phyloP scores from a whole-genome alignment of 2,797 vertebrate genomes.

The Nasua narica region DNA sequence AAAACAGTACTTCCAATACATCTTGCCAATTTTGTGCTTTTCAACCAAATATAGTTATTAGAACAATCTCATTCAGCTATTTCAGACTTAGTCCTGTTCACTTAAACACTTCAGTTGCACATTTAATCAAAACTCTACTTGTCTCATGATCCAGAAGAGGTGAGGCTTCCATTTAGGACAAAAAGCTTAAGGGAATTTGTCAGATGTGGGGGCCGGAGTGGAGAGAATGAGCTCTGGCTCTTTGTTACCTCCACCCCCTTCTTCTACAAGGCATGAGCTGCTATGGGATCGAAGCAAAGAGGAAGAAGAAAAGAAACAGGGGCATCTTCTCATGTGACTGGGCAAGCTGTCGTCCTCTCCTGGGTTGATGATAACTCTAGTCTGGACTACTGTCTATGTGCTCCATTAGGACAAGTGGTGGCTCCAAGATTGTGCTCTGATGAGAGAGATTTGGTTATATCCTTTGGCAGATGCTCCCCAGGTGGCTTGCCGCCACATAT shows the following conservation, averaged over 20 bases:
- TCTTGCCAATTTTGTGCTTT: not conserved
- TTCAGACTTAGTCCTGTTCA: not conserved
- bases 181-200: not conserved
- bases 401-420: not conserved
- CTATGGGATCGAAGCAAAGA: not conserved
- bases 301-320: not conserved
- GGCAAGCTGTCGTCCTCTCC: not conserved
- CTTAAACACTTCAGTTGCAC: not conserved
- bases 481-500: not conserved
- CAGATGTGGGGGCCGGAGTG: rapidly evolving
- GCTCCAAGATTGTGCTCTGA: not conserved
- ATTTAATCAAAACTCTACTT: not conserved
- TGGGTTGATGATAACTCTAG: not conserved
- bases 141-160: not conserved
- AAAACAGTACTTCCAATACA: not conserved
- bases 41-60: not conserved
- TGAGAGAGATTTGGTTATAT: not conserved
- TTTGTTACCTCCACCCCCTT: not conserved
- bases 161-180: not conserved
- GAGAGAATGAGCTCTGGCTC: not conserved
- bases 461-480: not conserved
- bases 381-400: not conserved
- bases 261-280: not conserved
- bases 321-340: not conserved
- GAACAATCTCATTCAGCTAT: not conserved